A percentile compares a stretch with the other conserved stretches of the same genome.
These are phyloP conservation scores for Macroteleia sp. DNA, from an alignment of 2,888 invertebrate species.

Conservation along the genomic window DNA sequence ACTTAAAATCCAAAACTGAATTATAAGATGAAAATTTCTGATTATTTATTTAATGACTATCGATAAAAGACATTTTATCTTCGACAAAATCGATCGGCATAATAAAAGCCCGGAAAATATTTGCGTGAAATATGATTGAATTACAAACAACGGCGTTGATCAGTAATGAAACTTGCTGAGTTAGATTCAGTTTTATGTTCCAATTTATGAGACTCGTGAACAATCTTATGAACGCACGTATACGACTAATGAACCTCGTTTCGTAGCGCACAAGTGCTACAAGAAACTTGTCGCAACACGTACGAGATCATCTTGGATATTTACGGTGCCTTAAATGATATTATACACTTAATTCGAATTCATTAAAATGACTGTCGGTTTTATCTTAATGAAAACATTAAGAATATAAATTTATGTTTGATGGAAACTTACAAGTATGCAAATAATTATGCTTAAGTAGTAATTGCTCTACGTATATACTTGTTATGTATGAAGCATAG, in stretches of 20 bases:
- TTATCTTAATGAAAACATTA: constrained; percentile 3
- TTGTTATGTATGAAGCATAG: no score
- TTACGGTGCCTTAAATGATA: constrained; percentile 28
- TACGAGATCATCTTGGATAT: constrained; percentile 26
- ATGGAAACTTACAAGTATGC: no score
- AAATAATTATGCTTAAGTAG: no score
- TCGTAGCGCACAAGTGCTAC: neutral
- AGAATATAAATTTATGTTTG: neutral
- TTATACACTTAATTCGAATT: constrained; percentile 24
- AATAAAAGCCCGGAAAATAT: constrained; percentile 4
- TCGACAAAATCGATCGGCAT: neutral
- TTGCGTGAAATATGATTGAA: constrained; percentile 17
- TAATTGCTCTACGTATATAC: no score
- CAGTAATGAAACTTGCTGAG: constrained; percentile 26
- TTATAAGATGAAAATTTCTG: no score
- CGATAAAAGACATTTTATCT: constrained; percentile 1
- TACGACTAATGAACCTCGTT: constrained; percentile 41
- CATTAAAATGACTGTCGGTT: constrained; percentile 8
- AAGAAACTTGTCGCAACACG: constrained; percentile 34
- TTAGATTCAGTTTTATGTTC: constrained; percentile 32
- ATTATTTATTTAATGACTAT: constrained; percentile 5
- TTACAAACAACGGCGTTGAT: constrained; percentile 34
- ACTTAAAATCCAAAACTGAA: no score
- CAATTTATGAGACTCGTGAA: constrained; percentile 21
- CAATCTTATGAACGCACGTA: constrained; percentile 27